Percentiles rank a stretch among this genome's conserved stretches.
These are phyloP conservation scores for Apamea sordens DNA, from an alignment of 2,888 invertebrate species.

Conservation along the genomic window DNA sequence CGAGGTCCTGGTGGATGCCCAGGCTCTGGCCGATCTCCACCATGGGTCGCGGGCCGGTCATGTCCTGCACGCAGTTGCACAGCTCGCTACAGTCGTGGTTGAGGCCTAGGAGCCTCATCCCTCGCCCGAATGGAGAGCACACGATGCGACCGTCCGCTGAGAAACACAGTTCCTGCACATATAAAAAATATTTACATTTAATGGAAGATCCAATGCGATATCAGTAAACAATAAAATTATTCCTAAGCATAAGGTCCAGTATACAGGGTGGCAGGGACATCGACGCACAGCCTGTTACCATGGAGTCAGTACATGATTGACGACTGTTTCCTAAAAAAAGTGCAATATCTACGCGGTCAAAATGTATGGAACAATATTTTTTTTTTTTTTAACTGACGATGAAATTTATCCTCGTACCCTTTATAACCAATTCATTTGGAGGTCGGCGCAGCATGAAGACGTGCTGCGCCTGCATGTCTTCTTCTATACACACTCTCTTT, in stretches of 20 bases:
- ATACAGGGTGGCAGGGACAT: neutral
- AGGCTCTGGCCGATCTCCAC: conserved; percentile 92
- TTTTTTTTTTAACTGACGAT: no score
- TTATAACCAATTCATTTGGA: neutral
- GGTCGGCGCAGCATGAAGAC: neutral
- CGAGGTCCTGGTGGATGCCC: conserved; percentile 94
- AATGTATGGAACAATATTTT: no score
- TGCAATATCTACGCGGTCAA: neutral
- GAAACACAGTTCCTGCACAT: conserved; percentile 94
- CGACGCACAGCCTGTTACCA: neutral
- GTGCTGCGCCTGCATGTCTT: neutral
- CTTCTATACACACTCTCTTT: neutral
- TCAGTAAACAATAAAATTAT: neutral
- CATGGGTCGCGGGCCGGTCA: conserved; percentile 72
- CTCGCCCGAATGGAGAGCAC: conserved; percentile 96
- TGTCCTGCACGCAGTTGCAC: conserved; percentile 89
- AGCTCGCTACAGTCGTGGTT: conserved; percentile 94
- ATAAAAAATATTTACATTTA: neutral
- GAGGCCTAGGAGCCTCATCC: conserved; percentile 96
- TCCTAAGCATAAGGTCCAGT: neutral
- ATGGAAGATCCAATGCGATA: neutral
- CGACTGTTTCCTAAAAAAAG: neutral
- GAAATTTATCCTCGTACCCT: neutral
- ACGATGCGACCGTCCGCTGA: conserved; percentile 97
- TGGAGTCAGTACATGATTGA: neutral